Base-by-base conservation (phyloP, 1,140 invertebrate genomes). In the Aphidius gifuensis region DNA sequence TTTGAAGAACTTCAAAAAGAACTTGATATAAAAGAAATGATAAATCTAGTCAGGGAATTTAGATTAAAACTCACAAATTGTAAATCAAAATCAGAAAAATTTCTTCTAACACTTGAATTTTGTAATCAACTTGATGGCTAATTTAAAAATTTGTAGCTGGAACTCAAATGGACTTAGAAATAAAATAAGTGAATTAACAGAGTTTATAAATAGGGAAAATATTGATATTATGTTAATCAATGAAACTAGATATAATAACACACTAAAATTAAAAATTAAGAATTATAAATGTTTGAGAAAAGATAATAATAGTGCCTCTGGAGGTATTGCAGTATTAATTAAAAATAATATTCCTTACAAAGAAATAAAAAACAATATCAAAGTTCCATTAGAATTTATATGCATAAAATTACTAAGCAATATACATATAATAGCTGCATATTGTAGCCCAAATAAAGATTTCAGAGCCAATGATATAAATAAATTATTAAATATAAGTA, bases 341-440 rank as follows among this genome's bases (percentile, higher is more conserved):
- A 60, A 21, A 23, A 64, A 66, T 44, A 60, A 40, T 4, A 60
- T 64, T 45, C 9, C 46, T 1, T 53, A 42, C 16, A 60, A 49
- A 7, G 46, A 60, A 57, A 16, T 60, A 9, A 44, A 50, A 58
- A 32, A 59, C 7, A 59, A 58, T 43, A 40, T 56, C 9, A 32
- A 32, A 38, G 11, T 60, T 60, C 11, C 21, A 7, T 43, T 65
- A 62, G 66, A 69, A 64, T 39, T 40, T 16, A 16, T 65, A 43
- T 42, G 57, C 47, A 68, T 73, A 40, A 70, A 64, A 67, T 39
- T 73, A 53, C 47, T 62, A 45, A 66, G 62, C 61, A 63, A 68
- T 47, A 62, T 68, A 9, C 48, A 61, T 46, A 49, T 71, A 38
- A 64, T 68, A 39, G 60, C 67, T 21, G 67, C 55, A 23, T 73